These are phyloP conservation scores for Diplazon laetatorius DNA, from an alignment of 2,888 invertebrate species.

Conservation along the genomic window DNA sequence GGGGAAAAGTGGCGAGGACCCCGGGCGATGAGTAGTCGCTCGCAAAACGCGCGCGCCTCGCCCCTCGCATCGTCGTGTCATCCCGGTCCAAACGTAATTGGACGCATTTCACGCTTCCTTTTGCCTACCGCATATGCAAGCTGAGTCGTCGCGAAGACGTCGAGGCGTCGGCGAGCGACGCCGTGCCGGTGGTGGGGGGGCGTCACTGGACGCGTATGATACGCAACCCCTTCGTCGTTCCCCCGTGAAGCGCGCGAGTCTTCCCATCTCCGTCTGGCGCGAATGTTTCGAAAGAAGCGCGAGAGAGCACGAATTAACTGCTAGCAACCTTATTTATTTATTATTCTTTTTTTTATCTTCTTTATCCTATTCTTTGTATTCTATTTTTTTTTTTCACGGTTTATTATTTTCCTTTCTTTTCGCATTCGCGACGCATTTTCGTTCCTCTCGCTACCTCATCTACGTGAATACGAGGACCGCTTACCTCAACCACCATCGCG, in stretches of 20 bases:
- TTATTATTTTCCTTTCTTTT: slow-evolving; percentile 58
- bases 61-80: slow-evolving; percentile 43
- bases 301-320: too few species aligned
- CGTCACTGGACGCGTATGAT: slow-evolving; percentile 45
- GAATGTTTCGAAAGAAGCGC: too few species aligned
- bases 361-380: not conserved
- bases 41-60: slow-evolving; percentile 61
- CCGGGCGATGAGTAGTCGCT: slow-evolving; percentile 63
- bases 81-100: slow-evolving; percentile 74
- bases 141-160: slow-evolving; percentile 37
- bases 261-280: too few species aligned
- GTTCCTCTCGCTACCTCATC: slow-evolving; percentile 59
- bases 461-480: slow-evolving; percentile 47
- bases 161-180: slow-evolving; percentile 45
- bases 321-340: slow-evolving; percentile 33
- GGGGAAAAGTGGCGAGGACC: slow-evolving; percentile 25
- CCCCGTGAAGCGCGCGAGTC: too few species aligned
- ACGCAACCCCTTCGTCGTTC: slow-evolving; percentile 30
- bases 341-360: slow-evolving; percentile 7
- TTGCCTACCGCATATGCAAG: slow-evolving; percentile 51
- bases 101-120: slow-evolving; percentile 72
- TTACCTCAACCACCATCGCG: slow-evolving; percentile 61
- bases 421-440: slow-evolving; percentile 54
- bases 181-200: slow-evolving; percentile 34
- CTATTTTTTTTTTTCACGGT: slow-evolving; percentile 35